phyloP scores from a whole-genome alignment of 1,140 invertebrate genomes.

The Dreissena polymorpha region DNA sequence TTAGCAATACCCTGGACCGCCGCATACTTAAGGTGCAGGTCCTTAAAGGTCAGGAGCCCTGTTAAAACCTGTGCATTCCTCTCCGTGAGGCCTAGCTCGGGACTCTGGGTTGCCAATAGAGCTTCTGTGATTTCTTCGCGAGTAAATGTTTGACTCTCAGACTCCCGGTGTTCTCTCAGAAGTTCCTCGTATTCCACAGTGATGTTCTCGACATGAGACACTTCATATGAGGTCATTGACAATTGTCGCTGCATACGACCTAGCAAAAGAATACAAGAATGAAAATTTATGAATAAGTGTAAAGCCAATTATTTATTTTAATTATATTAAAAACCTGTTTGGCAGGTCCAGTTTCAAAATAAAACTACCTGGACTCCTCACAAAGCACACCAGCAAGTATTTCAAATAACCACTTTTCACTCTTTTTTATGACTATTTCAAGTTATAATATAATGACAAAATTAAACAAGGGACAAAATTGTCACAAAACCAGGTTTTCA shows the following conservation, averaged over 20 bases:
- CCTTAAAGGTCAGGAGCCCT: constrained; percentile 17
- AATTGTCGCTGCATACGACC: neutral
- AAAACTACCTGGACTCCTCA: too few relatives aligned
- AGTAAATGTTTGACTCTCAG: constrained; percentile 20
- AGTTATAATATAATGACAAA: too few relatives aligned
- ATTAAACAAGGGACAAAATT: too few relatives aligned
- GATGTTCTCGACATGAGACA: constrained; percentile 18
- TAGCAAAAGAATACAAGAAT: too few relatives aligned
- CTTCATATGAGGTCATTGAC: constrained; percentile 17
- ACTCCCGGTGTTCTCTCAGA: constrained; percentile 34
- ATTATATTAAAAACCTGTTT: neutral
- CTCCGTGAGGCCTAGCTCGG: constrained; percentile 34
- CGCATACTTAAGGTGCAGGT: constrained; percentile 38
- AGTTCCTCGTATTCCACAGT: constrained; percentile 49
- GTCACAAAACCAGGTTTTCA: too few relatives aligned
- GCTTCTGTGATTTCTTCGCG: constrained; percentile 40
- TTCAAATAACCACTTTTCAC: too few relatives aligned
- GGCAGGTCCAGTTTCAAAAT: too few relatives aligned
- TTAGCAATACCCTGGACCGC: constrained; percentile 49
- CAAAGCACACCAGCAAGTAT: too few relatives aligned
- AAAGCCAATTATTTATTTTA: too few relatives aligned
- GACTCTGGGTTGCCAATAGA: constrained; percentile 39
- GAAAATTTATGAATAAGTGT: too few relatives aligned
- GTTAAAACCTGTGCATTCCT: constrained; percentile 40
- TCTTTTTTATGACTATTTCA: too few relatives aligned